These are phyloP conservation scores for Ganaspis brasiliensis DNA, from an alignment of 2,888 invertebrate species.

Conservation along the genomic window DNA sequence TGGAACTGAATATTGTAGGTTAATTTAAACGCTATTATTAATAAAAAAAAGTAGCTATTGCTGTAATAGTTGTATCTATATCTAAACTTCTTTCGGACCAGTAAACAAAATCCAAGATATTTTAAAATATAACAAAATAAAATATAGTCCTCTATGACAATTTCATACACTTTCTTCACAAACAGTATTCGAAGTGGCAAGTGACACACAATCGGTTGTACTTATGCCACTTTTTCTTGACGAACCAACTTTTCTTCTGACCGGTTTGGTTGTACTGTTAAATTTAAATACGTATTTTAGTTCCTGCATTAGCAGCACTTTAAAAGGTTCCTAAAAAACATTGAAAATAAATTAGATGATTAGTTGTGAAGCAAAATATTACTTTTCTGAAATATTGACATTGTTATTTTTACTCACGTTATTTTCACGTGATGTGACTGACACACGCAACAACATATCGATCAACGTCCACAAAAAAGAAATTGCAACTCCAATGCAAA, in stretches of 20 bases:
- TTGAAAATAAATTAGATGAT: slow-evolving; percentile 17
- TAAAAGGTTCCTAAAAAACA: slow-evolving; percentile 83
- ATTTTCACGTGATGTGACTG: slow-evolving; percentile 81
- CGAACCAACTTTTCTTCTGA: slow-evolving; percentile 38
- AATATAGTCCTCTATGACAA: background rate
- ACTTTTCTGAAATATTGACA: background rate
- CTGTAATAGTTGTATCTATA: no score
- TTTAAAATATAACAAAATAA: background rate
- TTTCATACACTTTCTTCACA: slow-evolving; percentile 35
- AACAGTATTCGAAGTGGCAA: slow-evolving; percentile 19
- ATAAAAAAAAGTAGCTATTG: no score
- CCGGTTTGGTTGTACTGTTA: slow-evolving; percentile 86
- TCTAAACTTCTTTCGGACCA: no score
- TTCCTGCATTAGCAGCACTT: slow-evolving; percentile 85
- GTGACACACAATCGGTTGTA: slow-evolving; percentile 11
- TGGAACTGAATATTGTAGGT: no score
- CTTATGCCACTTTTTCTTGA: slow-evolving; percentile 42
- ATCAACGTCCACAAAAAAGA: slow-evolving; percentile 86
- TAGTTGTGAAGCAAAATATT: background rate
- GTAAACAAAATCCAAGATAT: no score
- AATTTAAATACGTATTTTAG: slow-evolving; percentile 87
- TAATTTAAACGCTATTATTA: no score
- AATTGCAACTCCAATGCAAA: slow-evolving; percentile 85
- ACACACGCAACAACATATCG: slow-evolving; percentile 84
- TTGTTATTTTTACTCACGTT: slow-evolving; percentile 75